Base-by-base conservation (phyloP, 1,140 invertebrate species). In the Drosophila sturtevanti region DNA sequence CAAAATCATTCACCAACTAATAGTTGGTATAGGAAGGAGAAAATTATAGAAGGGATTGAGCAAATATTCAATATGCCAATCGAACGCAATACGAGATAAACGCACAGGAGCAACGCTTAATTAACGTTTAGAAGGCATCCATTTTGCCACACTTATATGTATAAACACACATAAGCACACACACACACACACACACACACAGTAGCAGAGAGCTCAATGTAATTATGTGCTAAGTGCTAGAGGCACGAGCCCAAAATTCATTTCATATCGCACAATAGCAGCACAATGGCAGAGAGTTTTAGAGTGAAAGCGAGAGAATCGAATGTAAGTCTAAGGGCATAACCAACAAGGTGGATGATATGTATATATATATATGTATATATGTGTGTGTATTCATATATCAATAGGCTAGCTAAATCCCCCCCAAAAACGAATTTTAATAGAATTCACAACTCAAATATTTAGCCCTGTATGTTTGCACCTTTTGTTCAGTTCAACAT, bases 191-290 rank as follows among this genome's bases (percentile, higher is more conserved):
- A 27, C 37, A 38, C 71, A 34, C 54, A 21, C 16, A 35, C 48
- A 14, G 6, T 3, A 6, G 16, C 65, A 63, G 41, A 65, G 48
- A 66, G 64, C 59, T 74, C 72, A 75, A 73, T 74, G 70, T 73
- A 74, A 74, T 74, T 74, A 73, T 74, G 72, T 74, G 70, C 72
- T 73, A 74, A 74, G 70, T 74, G 63, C 63, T 58, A 11, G 14
- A 56, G 56, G 63, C 34, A 34, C 37, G n/a, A 22, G 21, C n/a
- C 51, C 63, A 18, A 62, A 68, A 67, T 73, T 62, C 70, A 73
- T 68, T 74, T 70, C 34, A 66, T 61, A 61, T 55, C 54, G 48
- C 35, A 60, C 62, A 56, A 72, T 62, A 24, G 58, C 56, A 24
- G 58, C 56, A 35, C 24, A 71, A 59, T 72, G 24, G 38, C 34